Conservation (phyloP, 1,140 invertebrate species). For the Elysia chlorotica region DNA sequence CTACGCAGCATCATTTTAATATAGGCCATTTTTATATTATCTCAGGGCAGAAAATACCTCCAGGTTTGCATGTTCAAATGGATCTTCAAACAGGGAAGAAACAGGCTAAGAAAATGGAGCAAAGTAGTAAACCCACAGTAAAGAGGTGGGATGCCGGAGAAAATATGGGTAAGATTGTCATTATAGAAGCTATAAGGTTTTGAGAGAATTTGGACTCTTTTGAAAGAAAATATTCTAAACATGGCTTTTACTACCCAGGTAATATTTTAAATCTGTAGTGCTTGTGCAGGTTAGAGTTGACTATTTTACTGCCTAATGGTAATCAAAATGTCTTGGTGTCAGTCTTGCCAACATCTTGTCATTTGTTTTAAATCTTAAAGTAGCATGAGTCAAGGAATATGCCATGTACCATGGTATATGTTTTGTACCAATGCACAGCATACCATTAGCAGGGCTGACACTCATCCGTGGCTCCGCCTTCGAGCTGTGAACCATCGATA, state of each 20-base stretch:
- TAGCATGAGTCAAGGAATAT: no score
- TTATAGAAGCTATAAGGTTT: neutral
- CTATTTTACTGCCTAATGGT: no score
- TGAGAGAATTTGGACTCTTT: neutral
- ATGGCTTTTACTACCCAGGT: neutral
- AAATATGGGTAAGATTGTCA: conserved; percentile 4
- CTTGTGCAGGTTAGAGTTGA: no score
- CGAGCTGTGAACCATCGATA: no score
- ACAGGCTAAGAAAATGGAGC: conserved; percentile 75
- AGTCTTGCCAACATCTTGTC: no score
- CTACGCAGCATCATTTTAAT: neutral
- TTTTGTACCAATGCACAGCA: no score
- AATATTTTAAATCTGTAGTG: neutral
- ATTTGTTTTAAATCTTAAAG: no score
- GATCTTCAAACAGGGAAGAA: conserved; percentile 75
- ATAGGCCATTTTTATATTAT: neutral
- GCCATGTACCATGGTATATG: no score
- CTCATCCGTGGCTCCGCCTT: no score
- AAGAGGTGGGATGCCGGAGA: conserved; percentile 22
- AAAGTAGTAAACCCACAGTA: conserved; percentile 13
- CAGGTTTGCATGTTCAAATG: conserved; percentile 75
- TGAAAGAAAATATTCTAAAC: neutral
- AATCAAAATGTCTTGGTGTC: no score
- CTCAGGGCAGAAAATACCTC: conserved; percentile 73
- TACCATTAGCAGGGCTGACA: no score